phyloP scores from a whole-genome alignment of 2,113 vertebrate genomes.

The Ivindomyrus marchei region DNA sequence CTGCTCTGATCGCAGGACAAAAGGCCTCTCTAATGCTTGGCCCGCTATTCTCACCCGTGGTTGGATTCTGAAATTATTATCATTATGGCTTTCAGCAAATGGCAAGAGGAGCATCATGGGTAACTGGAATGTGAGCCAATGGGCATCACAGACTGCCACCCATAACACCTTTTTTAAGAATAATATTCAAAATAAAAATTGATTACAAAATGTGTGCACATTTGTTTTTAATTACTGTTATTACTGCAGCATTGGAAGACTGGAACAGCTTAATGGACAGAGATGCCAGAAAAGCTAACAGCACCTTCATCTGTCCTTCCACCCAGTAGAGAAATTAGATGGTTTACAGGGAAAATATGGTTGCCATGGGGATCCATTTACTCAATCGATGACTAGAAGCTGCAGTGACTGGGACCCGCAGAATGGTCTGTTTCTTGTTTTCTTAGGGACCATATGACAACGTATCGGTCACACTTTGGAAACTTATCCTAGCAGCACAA shows the following conservation, averaged over 20 bases:
- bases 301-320: constrained; percentile 26
- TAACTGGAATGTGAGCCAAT: not conserved
- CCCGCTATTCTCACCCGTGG: not conserved
- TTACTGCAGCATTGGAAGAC: not conserved
- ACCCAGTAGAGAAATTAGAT: constrained; percentile 22
- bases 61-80: constrained; percentile 4
- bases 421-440: not conserved
- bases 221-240: not conserved
- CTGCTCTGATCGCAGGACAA: not conserved
- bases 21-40: not conserved
- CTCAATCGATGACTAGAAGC: constrained; percentile 15
- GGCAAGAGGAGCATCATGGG: not conserved
- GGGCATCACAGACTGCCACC: not conserved
- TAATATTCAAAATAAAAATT: not conserved
- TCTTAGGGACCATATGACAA: not conserved
- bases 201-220: not conserved
- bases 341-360: not conserved
- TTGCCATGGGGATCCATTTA: constrained; percentile 22
- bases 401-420: constrained; percentile 10
- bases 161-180: not conserved
- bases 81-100: not conserved
- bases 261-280: not conserved
- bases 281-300: not conserved
- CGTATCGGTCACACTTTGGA: not conserved
- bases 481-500: not conserved